Conservation (phyloP, 2,888 invertebrate genomes). For the Cistogaster globosa region DNA sequence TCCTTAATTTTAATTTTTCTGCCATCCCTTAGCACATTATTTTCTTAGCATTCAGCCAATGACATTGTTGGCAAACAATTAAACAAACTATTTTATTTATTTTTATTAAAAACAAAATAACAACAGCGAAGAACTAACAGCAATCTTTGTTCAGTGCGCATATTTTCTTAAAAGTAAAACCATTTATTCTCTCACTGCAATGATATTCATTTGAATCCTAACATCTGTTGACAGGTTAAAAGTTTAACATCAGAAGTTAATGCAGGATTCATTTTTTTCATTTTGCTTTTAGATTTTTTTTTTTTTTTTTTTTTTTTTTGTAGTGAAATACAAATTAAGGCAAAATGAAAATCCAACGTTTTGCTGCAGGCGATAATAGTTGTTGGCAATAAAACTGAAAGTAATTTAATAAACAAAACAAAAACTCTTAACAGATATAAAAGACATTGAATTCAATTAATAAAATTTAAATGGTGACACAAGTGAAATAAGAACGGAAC, state of each 20-base stretch:
- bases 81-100: neutral
- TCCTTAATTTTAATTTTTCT: neutral
- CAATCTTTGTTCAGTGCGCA: neutral
- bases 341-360: neutral
- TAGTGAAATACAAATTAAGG: neutral
- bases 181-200: slow-evolving; percentile 60
- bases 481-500: too few species aligned
- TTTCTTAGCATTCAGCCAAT: slow-evolving; percentile 63
- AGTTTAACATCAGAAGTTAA: slow-evolving; percentile 50
- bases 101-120: too few species aligned
- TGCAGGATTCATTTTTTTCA: slow-evolving; percentile 1
- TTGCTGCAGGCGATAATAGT: neutral
- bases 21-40: neutral
- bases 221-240: slow-evolving; percentile 59
- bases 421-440: too few species aligned
- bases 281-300: neutral
- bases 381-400: neutral
- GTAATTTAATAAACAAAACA: too few species aligned
- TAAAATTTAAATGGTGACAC: too few species aligned
- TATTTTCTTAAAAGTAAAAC: neutral
- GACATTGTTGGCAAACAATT: slow-evolving; percentile 61
- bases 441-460: too few species aligned
- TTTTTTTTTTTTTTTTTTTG: neutral
- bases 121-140: too few species aligned
- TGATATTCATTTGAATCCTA: slow-evolving; percentile 46